Conservation (phyloP, 2,888 invertebrate species). For the Cephus nigrinus region DNA sequence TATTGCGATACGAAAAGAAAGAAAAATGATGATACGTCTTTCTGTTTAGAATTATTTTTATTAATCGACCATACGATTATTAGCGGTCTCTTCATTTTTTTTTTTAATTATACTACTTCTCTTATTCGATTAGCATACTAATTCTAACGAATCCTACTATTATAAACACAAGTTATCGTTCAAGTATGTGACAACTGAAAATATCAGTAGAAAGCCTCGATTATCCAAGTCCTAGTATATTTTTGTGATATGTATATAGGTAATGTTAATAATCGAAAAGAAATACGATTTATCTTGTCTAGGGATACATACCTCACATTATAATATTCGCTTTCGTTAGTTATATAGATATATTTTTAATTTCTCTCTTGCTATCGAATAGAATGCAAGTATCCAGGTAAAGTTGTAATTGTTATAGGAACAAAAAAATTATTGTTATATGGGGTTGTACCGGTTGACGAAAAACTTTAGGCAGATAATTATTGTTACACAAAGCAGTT, state of each 20-base stretch:
- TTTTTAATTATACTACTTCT: conserved; percentile 11
- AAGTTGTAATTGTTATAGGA: not conserved
- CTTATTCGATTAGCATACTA: conserved; percentile 8
- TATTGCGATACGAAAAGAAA: not conserved
- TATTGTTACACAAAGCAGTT: not conserved
- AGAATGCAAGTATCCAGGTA: not conserved
- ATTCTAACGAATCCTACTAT: not conserved
- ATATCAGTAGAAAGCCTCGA: conserved; percentile 10
- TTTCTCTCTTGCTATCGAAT: not conserved
- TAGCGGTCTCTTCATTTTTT: conserved; percentile 4
- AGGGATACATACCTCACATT: not conserved
- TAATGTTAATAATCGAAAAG: not conserved
- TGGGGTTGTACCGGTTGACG: not conserved
- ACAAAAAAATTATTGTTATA: not conserved
- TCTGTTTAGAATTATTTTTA: not conserved
- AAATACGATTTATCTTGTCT: not conserved
- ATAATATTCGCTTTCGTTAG: not conserved
- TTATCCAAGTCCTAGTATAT: conserved; percentile 32
- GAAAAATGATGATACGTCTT: not conserved
- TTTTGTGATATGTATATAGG: conserved; percentile 43
- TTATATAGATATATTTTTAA: not conserved
- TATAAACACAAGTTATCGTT: not conserved
- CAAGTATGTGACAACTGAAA: not conserved
- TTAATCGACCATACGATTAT: not conserved
- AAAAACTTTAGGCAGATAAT: not conserved